Evolutionary conservation across 2,888 invertebrate genomes (phyloP).

Genomic region (Carpatolechia fugitivella): DNA sequence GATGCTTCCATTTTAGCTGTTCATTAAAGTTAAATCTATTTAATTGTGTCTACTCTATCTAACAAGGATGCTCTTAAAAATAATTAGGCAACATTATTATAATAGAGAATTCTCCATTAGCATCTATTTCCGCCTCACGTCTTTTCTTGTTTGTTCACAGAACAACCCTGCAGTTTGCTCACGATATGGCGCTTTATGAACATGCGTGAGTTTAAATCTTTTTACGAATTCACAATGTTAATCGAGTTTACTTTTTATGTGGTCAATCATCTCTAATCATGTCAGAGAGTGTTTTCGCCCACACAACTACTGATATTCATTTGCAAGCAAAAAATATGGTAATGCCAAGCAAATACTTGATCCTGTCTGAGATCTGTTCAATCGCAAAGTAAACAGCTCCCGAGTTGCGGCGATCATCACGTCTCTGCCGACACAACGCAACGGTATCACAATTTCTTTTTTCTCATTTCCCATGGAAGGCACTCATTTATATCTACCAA

Average conservation of each 20-base stretch:
- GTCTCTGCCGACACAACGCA: constrained; percentile 33
- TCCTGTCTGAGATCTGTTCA: constrained; percentile 33
- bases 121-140: constrained; percentile 4
- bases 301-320: constrained; percentile 34
- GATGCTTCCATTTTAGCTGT: background rate
- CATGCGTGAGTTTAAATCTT: background rate
- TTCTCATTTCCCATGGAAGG: constrained; percentile 1
- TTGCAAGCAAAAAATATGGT: constrained; percentile 52
- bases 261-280: constrained; percentile 30
- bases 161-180: too few species aligned
- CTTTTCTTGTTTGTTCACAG: background rate
- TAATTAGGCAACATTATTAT: background rate
- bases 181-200: too few species aligned
- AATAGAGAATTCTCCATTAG: background rate
- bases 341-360: constrained; percentile 46
- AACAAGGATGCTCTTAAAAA: background rate
- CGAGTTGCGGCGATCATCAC: constrained; percentile 34
- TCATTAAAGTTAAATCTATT: background rate
- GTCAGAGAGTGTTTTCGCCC: constrained; percentile 30
- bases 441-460: constrained; percentile 36
- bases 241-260: constrained; percentile 21
- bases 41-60: background rate
- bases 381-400: constrained; percentile 15
- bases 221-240: background rate
- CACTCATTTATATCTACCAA: constrained; percentile 1